These are phyloP conservation scores for Liasis olivaceus DNA, from an alignment of 2,797 vertebrate species.

Conservation along the genomic window DNA sequence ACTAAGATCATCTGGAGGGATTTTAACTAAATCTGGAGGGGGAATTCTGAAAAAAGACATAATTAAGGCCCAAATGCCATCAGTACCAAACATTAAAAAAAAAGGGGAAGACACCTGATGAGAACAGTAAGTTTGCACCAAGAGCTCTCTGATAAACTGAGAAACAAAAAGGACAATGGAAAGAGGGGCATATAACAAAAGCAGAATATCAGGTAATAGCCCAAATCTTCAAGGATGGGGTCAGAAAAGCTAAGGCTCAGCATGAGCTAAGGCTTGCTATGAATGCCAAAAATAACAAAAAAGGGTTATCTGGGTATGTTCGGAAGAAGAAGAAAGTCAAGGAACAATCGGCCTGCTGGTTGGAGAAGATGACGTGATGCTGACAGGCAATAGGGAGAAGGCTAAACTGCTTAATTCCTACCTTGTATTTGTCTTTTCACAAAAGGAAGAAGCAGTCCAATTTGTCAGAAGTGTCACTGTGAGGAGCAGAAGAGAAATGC, in stretches of 20 bases:
- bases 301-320: background rate
- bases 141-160: background rate
- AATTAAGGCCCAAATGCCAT: background rate
- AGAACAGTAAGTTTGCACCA: background rate
- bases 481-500: background rate
- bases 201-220: background rate
- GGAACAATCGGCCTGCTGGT: background rate
- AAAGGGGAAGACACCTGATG: background rate
- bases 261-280: background rate
- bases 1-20: too few relatives aligned
- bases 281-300: background rate
- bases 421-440: background rate
- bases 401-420: background rate
- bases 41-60: background rate
- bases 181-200: background rate
- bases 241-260: background rate
- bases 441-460: background rate
- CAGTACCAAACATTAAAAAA: background rate
- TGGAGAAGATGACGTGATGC: background rate
- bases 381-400: background rate
- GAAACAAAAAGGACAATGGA: background rate
- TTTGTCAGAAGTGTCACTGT: background rate
- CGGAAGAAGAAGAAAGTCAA: background rate
- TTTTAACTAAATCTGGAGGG: background rate
- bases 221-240: background rate